Conservation (phyloP, 2,797 vertebrate genomes). For the Erethizon dorsatum region DNA sequence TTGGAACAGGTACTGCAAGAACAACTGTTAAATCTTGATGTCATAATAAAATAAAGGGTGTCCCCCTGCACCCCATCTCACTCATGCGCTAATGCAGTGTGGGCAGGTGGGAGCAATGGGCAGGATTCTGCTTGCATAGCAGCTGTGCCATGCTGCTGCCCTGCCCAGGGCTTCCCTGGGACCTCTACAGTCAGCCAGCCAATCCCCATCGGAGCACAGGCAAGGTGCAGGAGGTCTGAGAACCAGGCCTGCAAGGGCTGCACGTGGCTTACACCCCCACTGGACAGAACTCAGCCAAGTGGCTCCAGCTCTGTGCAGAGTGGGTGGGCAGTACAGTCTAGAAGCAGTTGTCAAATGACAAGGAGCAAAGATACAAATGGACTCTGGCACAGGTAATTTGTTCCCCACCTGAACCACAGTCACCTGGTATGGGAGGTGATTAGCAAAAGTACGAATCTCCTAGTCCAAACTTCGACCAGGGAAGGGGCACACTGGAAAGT, state of each 20-base stretch:
- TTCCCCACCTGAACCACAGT: background rate
- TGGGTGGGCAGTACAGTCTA: too few relatives aligned
- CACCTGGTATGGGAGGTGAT: background rate
- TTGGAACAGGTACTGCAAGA: background rate
- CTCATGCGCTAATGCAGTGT: background rate
- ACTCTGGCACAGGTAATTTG: background rate
- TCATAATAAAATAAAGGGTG: background rate
- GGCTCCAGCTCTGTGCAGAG: background rate
- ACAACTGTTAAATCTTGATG: background rate
- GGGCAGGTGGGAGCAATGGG: background rate
- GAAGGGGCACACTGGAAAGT: background rate
- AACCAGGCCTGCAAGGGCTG: background rate
- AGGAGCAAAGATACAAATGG: background rate
- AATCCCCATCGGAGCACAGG: accelerated
- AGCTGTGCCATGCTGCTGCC: background rate
- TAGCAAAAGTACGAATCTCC: background rate
- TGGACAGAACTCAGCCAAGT: accelerated
- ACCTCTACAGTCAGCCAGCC: background rate
- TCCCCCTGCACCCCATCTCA: background rate
- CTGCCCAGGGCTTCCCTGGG: background rate
- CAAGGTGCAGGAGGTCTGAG: accelerated
- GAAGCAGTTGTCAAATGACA: background rate
- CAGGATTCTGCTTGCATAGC: background rate
- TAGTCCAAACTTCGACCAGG: background rate
- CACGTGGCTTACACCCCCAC: accelerated